A percentile compares a stretch with the other conserved stretches of the same genome.
Evolutionary conservation across 2,797 vertebrate genomes (phyloP).

Genomic region (Capromys pilorides): DNA sequence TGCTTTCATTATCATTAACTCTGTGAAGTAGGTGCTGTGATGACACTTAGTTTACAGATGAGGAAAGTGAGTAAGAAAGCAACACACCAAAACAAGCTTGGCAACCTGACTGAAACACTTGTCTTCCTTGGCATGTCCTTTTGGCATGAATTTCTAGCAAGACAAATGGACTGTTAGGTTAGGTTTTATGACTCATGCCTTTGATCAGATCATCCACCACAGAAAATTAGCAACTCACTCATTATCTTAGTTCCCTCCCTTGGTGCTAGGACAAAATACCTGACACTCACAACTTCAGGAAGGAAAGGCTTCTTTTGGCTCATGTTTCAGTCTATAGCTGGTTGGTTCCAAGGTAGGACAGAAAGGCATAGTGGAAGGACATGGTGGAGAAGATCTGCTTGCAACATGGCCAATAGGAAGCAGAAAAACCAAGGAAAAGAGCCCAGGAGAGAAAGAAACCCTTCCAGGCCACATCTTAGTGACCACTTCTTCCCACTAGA

Average conservation of each 20-base stretch:
- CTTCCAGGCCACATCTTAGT: neutral
- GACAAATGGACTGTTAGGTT: neutral
- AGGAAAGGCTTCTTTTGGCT: neutral
- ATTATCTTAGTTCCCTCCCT: neutral
- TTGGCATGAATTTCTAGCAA: neutral
- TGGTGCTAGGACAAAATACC: neutral
- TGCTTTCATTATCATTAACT: neutral
- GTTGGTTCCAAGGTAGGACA: neutral
- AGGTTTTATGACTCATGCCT: neutral
- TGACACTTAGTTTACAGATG: neutral
- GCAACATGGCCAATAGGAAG: neutral
- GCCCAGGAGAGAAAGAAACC: neutral
- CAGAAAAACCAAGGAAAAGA: neutral
- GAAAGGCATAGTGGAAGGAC: neutral
- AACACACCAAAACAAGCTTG: neutral
- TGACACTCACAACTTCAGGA: neutral
- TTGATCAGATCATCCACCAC: neutral
- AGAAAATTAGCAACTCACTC: neutral
- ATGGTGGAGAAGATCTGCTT: neutral
- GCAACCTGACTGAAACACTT: neutral
- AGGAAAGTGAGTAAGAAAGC: conserved; percentile 39
- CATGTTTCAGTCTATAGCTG: neutral
- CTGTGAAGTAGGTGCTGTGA: neutral
- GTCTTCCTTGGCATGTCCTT: neutral
- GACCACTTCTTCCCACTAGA: neutral